Evolutionary conservation across 2,797 vertebrate species (phyloP).

Genomic region (Pitangus sulphuratus): DNA sequence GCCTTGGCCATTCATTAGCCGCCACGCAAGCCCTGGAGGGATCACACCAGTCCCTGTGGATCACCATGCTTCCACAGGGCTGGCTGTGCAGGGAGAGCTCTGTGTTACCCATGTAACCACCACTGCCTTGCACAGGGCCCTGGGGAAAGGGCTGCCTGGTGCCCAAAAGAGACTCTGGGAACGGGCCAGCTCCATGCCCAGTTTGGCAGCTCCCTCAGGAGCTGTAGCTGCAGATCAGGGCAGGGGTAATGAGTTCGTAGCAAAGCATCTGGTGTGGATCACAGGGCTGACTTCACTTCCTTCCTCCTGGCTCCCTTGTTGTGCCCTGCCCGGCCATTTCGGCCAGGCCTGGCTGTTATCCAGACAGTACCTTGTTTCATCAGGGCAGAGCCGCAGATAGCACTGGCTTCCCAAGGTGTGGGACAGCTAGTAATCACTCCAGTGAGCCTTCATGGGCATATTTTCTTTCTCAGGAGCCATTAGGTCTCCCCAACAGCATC

Average conservation of each 20-base stretch:
- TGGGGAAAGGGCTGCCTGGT: accelerated
- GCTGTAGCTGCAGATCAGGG: neutral
- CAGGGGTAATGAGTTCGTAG: neutral
- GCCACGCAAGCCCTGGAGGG: accelerated
- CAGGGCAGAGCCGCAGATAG: slow-evolving; percentile 2
- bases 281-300: neutral
- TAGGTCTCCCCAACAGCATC: neutral
- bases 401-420: neutral
- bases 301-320: neutral
- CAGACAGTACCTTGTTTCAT: neutral
- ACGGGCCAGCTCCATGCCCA: accelerated
- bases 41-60: neutral
- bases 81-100: neutral
- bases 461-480: neutral
- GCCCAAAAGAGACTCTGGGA: neutral
- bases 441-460: neutral
- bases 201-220: neutral
- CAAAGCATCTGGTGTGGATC: slow-evolving; percentile 9
- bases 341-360: neutral
- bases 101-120: neutral
- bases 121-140: accelerated
- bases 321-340: accelerated
- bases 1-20: neutral
- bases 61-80: accelerated
- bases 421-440: neutral